Evolutionary conservation across 2,113 vertebrate genomes (phyloP).

Genomic region (Chlorodrepanis virens): DNA sequence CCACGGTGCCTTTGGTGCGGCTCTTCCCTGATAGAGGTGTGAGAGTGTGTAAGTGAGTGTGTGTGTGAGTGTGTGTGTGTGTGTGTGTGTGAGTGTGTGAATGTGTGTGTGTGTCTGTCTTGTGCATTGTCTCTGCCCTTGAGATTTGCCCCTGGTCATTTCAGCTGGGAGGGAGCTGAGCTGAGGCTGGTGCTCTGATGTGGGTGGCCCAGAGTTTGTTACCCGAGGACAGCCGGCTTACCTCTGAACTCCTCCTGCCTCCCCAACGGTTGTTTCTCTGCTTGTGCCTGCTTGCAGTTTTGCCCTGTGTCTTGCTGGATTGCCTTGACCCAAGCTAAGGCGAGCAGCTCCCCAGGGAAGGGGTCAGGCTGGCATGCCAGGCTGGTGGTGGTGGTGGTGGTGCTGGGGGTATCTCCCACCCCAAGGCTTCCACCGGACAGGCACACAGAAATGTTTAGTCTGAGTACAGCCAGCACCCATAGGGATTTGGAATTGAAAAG

Average conservation of each 20-base stretch:
- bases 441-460: background rate
- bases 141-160: conserved; percentile 61
- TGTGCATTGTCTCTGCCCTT: background rate
- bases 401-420: background rate
- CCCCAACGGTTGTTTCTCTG: conserved; percentile 20
- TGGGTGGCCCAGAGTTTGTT: conserved; percentile 63
- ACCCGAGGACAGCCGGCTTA: conserved; percentile 57
- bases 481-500: background rate
- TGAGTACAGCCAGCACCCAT: background rate
- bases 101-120: background rate
- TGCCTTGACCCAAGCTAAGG: conserved; percentile 33
- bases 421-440: background rate
- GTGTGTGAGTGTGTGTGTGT: no score
- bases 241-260: conserved; percentile 63
- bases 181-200: conserved; percentile 55
- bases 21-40: background rate
- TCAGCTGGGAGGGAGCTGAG: conserved; percentile 46
- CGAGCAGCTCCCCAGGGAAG: background rate
- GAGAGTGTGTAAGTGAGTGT: background rate
- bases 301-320: background rate
- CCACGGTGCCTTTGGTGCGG: background rate
- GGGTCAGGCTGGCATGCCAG: fast-evolving
- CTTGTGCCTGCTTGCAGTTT: conserved; percentile 53
- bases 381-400: background rate
- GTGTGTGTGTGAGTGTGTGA: background rate